Base-by-base conservation (phyloP, 2,888 invertebrate species). In the Morpho helenor region DNA sequence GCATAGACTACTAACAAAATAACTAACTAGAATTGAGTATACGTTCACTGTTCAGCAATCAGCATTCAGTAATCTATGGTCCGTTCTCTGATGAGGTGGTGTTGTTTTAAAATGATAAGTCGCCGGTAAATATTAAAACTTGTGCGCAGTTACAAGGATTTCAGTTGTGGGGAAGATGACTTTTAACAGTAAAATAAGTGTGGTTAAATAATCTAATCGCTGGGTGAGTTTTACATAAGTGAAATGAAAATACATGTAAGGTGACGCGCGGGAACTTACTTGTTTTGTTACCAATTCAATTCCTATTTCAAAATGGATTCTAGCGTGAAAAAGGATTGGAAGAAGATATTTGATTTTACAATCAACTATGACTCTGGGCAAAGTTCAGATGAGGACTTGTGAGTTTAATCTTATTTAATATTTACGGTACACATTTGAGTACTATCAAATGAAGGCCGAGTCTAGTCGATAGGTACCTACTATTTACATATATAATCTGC, bases 311-410 rank as follows among this genome's bases (percentile, higher is more conserved):
- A 69, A 72, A 87, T 88, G 87, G 81, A 80, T 70, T 65, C 73
- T 60, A 77, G 79, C 71, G 75, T 74, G 56, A 86, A 88, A 65
- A 78, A 80, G 49, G 90, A 91, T 64, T 92, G 92, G 91, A 92
- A 90, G 72, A 83, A 80, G 60, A 80, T 82, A 54, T 73, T 91
- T 53, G 91, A 91, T 8, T 87, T 91, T 62, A 82, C 87, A 50
- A 91, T 91, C 58, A 92, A 91, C 72, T 91, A 85, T 65, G 80
- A 82, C 63, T 88, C 91, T 3, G 84, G 78, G n/a, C 86, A 84
- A 59, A 87, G 84, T 62, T 87, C 89, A 0, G 91, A 91, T 39
- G 91, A 91, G 61, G 91, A 92, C 66, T 77, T 78, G 89, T 90
- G 71, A 87, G 89, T 86, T 67, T 61, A 31, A 31, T 48, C 52